These are phyloP conservation scores for Promerops cafer DNA, from an alignment of 2,113 vertebrate species.

Conservation along the genomic window DNA sequence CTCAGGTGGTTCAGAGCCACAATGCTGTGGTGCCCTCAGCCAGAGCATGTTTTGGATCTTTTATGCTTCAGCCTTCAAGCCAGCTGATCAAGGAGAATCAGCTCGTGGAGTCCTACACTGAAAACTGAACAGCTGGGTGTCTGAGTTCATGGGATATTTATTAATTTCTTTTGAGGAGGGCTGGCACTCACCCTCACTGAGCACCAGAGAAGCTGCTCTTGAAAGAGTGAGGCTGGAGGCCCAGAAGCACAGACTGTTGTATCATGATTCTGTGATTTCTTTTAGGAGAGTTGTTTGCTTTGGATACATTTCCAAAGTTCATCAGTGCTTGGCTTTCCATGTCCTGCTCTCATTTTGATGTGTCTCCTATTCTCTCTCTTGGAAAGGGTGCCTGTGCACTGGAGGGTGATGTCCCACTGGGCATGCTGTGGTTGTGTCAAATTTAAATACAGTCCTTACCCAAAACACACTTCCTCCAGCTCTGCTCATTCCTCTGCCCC, in stretches of 20 bases:
- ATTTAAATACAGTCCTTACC: not conserved
- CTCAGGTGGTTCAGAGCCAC: not conserved
- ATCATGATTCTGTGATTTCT: not conserved
- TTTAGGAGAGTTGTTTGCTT: not conserved
- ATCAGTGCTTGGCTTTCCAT: not conserved
- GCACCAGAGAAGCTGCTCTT: not conserved
- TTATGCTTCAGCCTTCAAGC: not conserved
- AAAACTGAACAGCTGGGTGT: not conserved
- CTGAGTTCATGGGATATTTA: not conserved
- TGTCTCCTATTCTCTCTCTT: not conserved
- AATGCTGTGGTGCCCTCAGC: not conserved
- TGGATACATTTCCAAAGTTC: not conserved
- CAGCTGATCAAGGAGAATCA: not conserved
- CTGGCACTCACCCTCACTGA: not conserved
- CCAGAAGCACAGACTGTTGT: not conserved
- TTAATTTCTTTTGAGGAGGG: not conserved
- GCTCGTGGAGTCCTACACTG: not conserved
- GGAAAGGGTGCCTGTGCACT: not conserved
- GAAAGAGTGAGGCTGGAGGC: not conserved
- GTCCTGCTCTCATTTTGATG: not conserved
- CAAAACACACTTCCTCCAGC: not conserved
- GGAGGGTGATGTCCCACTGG: not conserved
- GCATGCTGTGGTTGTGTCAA: not conserved
- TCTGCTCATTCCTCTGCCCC: not conserved
- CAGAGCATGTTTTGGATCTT: not conserved